A percentile compares a stretch with the other conserved stretches of the same genome.
Evolutionary conservation across 2,113 vertebrate species (phyloP).

Genomic region (Thunnus maccoyii): DNA sequence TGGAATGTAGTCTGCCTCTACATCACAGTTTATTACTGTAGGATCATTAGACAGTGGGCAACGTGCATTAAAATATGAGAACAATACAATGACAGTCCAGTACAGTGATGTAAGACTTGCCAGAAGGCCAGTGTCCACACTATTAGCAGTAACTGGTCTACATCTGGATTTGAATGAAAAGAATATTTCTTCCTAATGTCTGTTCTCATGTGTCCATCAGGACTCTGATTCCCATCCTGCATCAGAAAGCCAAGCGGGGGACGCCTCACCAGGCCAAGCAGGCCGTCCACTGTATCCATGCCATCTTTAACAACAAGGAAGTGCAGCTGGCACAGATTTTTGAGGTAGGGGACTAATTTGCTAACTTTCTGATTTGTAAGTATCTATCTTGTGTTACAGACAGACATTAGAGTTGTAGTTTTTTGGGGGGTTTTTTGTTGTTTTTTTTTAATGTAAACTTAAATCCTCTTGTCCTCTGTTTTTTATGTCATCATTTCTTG

Average conservation of each 20-base stretch:
- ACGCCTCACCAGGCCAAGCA: conserved; percentile 99
- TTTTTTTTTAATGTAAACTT: not conserved
- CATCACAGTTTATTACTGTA: no score
- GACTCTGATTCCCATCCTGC: conserved; percentile 97
- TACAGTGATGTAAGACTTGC: not conserved
- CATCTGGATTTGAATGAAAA: not conserved
- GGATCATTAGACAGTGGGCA: no score
- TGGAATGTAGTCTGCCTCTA: not conserved
- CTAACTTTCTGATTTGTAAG: not conserved
- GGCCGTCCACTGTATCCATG: conserved; percentile 98
- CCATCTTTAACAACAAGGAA: conserved; percentile 99
- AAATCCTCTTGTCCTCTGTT: not conserved
- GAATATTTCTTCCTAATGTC: not conserved
- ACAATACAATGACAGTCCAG: not conserved
- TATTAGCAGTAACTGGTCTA: no score
- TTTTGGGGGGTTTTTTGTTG: not conserved
- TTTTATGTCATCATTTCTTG: not conserved
- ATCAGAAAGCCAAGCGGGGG: conserved; percentile 98
- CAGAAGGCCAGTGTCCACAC: not conserved
- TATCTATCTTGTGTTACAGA: not conserved
- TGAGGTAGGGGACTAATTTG: conserved; percentile 86
- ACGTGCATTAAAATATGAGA: no score
- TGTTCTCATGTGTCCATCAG: conserved; percentile 75
- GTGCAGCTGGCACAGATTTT: conserved; percentile 99
- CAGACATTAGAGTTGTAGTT: no score